These are phyloP conservation scores for Botia kubotai DNA, from an alignment of 2,797 vertebrate species.

Conservation along the genomic window DNA sequence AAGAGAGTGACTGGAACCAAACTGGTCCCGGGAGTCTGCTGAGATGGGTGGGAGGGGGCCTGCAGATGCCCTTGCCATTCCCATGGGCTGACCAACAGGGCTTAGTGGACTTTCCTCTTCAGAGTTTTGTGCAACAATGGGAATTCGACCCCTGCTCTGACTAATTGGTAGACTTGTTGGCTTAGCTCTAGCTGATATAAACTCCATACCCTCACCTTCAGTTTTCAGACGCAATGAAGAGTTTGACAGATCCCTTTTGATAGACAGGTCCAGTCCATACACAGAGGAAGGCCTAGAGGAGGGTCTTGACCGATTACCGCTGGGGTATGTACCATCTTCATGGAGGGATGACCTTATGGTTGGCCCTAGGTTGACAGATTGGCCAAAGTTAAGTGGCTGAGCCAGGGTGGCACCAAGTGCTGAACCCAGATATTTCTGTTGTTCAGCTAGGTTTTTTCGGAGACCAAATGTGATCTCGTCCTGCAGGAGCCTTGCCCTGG, in stretches of 20 bases:
- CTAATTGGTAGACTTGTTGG: conserved; percentile 98
- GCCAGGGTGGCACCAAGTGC: conserved; percentile 85
- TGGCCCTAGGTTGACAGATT: conserved; percentile 82
- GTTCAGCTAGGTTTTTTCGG: conserved; percentile 95
- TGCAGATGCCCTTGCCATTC: conserved; percentile 97
- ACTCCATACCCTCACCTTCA: conserved; percentile 91
- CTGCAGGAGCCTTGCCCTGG: conserved; percentile 93
- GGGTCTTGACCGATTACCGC: conserved; percentile 91
- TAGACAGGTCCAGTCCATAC: conserved; percentile 95
- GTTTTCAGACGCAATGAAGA: conserved; percentile 94
- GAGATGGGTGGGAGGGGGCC: conserved; percentile 98
- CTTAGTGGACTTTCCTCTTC: conserved; percentile 98
- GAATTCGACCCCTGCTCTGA: conserved; percentile 96
- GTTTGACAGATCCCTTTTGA: conserved; percentile 95
- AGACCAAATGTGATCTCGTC: conserved; percentile 98
- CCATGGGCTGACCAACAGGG: conserved; percentile 99
- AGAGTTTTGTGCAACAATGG: conserved; percentile 98
- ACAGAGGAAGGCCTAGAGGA: conserved; percentile 96
- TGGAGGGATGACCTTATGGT: conserved; percentile 84
- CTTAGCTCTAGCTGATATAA: conserved; percentile 90
- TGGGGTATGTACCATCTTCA: conserved; percentile 93
- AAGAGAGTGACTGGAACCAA: conserved; percentile 98
- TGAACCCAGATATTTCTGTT: conserved; percentile 94
- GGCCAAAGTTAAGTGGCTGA: conserved; percentile 85
- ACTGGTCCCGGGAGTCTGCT: conserved; percentile 97